Evolutionary conservation across 2,113 vertebrate genomes (phyloP), one percentile per base, ranked within the genome.

Genomic region (Chlorocebus sabaeus): DNA sequence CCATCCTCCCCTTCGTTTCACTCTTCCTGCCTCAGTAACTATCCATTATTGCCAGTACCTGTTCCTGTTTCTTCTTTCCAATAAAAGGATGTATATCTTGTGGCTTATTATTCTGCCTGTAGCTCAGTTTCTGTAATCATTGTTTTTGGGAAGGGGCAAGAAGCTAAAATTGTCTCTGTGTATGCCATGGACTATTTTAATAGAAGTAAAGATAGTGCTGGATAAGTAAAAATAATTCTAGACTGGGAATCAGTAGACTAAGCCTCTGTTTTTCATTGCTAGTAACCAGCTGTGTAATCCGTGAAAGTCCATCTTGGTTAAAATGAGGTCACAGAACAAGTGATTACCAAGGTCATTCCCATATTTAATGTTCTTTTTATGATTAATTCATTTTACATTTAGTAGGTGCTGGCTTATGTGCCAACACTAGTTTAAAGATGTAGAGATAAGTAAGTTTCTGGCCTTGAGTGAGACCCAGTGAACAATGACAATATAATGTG

Each of bases 281-380:
- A 94, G 38, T 81, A 90, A 89, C 14, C 43, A 90, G n/a, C 64
- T 94, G 1, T 38, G 14, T 86, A 89, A 50, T 90, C 32, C 32
- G n/a, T 17, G 57, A 81, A 96, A 78, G 68, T 70, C 64, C 35
- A 10, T 92, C 30, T 95, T 96, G n/a, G 45, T 96, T 96, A 68
- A 97, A 97, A 90, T 83, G 76, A 88, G 2, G 8, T 35, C 23
- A 57, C 27, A 67, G 85, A 79, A 83, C 43, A 92, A 79, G 38
- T 79, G 35, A 82, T 83, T 95, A 94, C 45, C 20, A 92, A 78
- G 43, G 84, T 89, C 59, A 67, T 23, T 92, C n/a, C 25, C 23
- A 95, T 52, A 17, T 72, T 32, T 95, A n/a, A 55, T 89, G 20
- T 97, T 59, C 23, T 75, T 95, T 96, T 83, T 90, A 45, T 89